Evolutionary conservation across 2,113 vertebrate species (phyloP), one percentile per base, ranked within the genome.

Genomic region (Siniperca chuatsi): DNA sequence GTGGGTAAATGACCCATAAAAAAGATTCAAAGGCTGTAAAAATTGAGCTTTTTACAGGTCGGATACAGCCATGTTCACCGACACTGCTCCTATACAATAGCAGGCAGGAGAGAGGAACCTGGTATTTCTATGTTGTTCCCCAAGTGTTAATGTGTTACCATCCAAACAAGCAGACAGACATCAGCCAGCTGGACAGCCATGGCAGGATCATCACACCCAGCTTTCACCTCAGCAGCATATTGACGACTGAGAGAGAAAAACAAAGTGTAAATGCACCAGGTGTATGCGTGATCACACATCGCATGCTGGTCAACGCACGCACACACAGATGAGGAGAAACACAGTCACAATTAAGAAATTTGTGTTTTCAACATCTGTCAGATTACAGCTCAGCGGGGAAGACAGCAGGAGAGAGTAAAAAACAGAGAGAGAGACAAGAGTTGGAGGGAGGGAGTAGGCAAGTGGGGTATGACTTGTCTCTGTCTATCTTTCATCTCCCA

Each of bases 191-290:
- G 87, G 86, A 74, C 86, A 55, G 25, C 55, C 61, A 54, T 23
- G 65, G 66, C 73, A 82, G 72, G 82, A 85, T 84, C 82, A 86
- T 83, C 57, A 84, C 91, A 83, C 82, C 57, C 79, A 69, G 90
- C 89, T 83, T 79, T 82, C 58, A 78, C 84, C 74, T 84, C 87
- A 80, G 91, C 91, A 88, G 84, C 87, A 92, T 79, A 77, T 61
- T 92, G 89, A 91, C 54, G 83, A 73, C 85, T 70, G 76, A 71
- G 40, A 50, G 78, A 83, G 90, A 78, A 71, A 82, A 79, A 89
- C 78, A 87, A 83, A 62, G 87, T 87, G 79, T 82, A 89, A 92
- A 90, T 88, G 74, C 90, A 80, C 4, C 58, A 88, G 90, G 84
- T 89, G 85, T 76, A 90, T 78, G 87, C 62, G 23, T 48, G 84